Conservation (phyloP, 2,797 vertebrate species). For the Gymnocypris eckloni region DNA sequence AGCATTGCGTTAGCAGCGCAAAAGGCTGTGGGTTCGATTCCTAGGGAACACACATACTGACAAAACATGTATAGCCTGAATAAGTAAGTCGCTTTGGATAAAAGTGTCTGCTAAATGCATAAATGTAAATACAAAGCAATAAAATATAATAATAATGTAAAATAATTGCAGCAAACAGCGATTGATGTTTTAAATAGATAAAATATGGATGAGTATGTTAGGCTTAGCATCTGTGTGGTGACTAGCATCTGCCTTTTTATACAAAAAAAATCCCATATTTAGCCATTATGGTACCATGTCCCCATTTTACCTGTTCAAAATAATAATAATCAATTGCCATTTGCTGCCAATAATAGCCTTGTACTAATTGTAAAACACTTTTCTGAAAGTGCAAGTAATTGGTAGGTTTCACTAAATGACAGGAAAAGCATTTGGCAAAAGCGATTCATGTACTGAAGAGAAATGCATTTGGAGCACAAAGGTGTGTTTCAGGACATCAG, state of each 20-base stretch:
- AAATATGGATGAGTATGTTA: not conserved
- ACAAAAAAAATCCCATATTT: not conserved
- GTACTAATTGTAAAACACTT: not conserved
- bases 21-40: no score
- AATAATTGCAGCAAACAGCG: not conserved
- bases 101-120: not conserved
- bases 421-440: constrained; percentile 4
- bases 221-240: not conserved
- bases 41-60: no score
- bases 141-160: no score
- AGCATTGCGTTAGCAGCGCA: no score
- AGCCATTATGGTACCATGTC: not conserved
- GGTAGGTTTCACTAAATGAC: constrained; percentile 25
- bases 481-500: constrained; percentile 25
- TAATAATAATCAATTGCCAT: not conserved
- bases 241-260: not conserved
- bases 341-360: not conserved
- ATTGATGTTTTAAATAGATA: not conserved
- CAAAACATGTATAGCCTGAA: no score
- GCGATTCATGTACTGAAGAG: constrained; percentile 2
- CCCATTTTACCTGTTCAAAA: not conserved
- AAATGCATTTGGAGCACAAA: constrained; percentile 16
- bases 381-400: constrained; percentile 15
- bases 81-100: no score
- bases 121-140: not conserved